Evolutionary conservation across 2,888 invertebrate species (phyloP), one percentile per base, ranked within the genome.

Genomic region (Eudemis profundana): DNA sequence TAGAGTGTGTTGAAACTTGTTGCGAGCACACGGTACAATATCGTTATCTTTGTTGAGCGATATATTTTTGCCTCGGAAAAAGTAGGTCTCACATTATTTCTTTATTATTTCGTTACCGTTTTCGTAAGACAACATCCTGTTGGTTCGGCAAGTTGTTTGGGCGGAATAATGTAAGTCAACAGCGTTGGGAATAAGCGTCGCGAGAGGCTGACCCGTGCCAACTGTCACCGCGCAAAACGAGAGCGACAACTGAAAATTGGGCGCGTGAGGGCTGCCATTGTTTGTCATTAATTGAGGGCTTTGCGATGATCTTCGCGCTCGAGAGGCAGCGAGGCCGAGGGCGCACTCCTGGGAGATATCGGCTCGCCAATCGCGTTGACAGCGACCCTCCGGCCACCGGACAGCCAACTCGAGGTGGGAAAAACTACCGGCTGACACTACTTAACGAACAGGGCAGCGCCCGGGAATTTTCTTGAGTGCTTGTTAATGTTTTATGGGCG

Each of bases 401-500:
- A 86, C 87, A 82, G 75, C 72, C 75, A 74, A 74, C 73, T 74
- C 83, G 82, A 90, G 89, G 89, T 92, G 91, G 92, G 90, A 91
- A 91, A 90, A 91, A 90, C 90, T 90, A 90, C 90, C 83, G 85
- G 82, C 88, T 86, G 90, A 87, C 89, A 89, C 85, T 90, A 90
- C 90, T 90, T 92, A 91, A 87, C 89, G 87, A 87, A 87, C 88
- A 83, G 86, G 85, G 81, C 85, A 86, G 82, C 79, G 79, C 84
- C 78, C 86, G 87, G 87, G 89, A 85, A 89, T 89, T 89, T 88
- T 89, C 89, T 89, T 90, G 92, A 92, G 91, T 92, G 91, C 90
- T 89, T 89, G 91, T 91, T 92, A 92, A 92, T 92, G 92, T 92
- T 92, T 92, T 86, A 92, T 92, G 87, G 91, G 90, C 84, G 89